phyloP scores from a whole-genome alignment of 30 jellyfish, hydroid and myxozoan genomes.

The Turritopsis rubra region DNA sequence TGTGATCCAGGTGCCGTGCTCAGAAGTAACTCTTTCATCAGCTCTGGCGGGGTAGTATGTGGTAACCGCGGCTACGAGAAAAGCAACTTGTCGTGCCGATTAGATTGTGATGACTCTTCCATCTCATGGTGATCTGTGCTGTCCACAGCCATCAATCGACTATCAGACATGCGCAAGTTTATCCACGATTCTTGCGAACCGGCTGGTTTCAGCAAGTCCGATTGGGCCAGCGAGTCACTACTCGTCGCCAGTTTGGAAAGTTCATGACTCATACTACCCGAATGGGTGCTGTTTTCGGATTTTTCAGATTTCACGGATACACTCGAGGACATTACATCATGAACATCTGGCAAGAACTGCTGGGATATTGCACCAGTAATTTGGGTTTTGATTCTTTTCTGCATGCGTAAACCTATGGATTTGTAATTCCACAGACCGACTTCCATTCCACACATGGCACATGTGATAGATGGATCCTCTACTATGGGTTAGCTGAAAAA shows the following conservation, averaged over 20 bases:
- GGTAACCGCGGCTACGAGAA: conserved; percentile 83
- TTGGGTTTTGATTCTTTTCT: conserved; percentile 16
- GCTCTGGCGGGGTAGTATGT: conserved; percentile 67
- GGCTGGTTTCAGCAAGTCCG: conserved; percentile 38
- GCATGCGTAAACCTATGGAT: conserved; percentile 18
- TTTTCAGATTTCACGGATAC: conserved; percentile 64
- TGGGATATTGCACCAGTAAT: conserved; percentile 23
- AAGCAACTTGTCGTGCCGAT: background rate
- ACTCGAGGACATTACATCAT: conserved; percentile 69
- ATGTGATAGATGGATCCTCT: conserved; percentile 72
- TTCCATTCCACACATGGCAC: conserved; percentile 77
- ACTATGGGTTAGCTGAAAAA: conserved; percentile 49
- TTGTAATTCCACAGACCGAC: conserved; percentile 91
- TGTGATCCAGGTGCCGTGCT: conserved; percentile 60
- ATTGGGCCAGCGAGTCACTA: conserved; percentile 35
- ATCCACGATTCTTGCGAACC: conserved; percentile 44
- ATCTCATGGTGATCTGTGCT: background rate
- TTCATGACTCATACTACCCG: conserved; percentile 30
- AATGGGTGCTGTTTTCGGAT: conserved; percentile 17
- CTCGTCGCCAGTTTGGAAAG: conserved; percentile 35
- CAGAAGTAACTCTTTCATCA: conserved; percentile 76
- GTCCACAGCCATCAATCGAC: conserved; percentile 24
- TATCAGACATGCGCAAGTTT: conserved; percentile 31
- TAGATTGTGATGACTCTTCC: background rate
- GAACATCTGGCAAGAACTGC: conserved; percentile 41